Evolutionary conservation across 2,888 invertebrate species (phyloP), one percentile per base, ranked within the genome.

Genomic region (Proisotoma minuta): DNA sequence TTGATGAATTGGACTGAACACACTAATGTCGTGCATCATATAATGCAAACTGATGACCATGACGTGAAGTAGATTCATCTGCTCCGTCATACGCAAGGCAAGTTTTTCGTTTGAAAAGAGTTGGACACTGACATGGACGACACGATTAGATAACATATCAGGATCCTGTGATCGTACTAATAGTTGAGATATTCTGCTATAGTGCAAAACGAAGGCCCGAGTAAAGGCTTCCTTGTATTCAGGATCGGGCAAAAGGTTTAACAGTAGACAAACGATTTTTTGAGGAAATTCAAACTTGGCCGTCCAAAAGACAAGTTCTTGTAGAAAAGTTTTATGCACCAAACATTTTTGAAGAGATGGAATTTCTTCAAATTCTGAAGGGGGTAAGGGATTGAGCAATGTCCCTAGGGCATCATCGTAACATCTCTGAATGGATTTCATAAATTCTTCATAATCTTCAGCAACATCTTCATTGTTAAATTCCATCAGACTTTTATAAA

Each of bases 241-340:
- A 70, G 90, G 89, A 80, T 96, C 94, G 1, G 96, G 96, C 75
- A 98, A 81, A 88, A 98, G 90, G 77, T 95, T 94, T 58, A 98
- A 84, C 65, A 98, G 80, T 71, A 97, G 85, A 76, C 96, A 97
- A 57, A 97, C 96, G 60, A 98, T 84, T 77, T 93, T 94, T 80
- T 97, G 95, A 0, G 97, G 97, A 80, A 97, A 98, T 79, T 97
- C 95, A 78, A 90, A 94, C 77, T 91, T 91, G 65, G 97, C 93
- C 23, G 93, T 94, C 97, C 98, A 98, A 81, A 98, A 97, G 73
- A 97, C 91, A 71, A 98, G 84, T 81, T 98, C 98, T 78, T 97
- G 96, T 22, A 95, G 81, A 68, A 95, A 84, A 0, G 91, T 92
- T 73, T 84, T 85, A 79, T 95, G 93, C 29, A 85, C 84, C 40